Conservation (phyloP, 2,797 vertebrate species). For the Xenentodon cancila region DNA sequence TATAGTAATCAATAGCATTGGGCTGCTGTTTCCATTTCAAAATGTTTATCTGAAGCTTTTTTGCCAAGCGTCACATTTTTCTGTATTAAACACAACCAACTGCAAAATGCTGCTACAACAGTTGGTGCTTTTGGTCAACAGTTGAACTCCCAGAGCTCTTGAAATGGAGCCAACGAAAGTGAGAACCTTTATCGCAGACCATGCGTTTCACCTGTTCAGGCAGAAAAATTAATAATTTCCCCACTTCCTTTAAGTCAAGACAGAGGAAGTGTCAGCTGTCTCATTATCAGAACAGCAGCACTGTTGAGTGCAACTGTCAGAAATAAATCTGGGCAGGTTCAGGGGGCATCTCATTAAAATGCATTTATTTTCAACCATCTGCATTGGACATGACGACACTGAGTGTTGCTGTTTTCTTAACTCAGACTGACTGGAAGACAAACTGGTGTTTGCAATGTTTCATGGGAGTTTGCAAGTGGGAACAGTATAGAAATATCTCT, state of each 20-base stretch:
- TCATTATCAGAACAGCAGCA: slow-evolving; percentile 47
- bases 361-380: slow-evolving; percentile 50
- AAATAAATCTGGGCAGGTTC: slow-evolving; percentile 58
- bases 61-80: slow-evolving; percentile 43
- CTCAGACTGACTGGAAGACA: slow-evolving; percentile 18
- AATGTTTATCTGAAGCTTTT: slow-evolving; percentile 44
- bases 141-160: slow-evolving; percentile 32
- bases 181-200: slow-evolving; percentile 9
- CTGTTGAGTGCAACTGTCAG: slow-evolving; percentile 39
- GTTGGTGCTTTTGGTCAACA: slow-evolving; percentile 44
- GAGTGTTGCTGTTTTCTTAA: slow-evolving; percentile 44
- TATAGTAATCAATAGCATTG: slow-evolving; percentile 56
- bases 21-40: slow-evolving; percentile 54
- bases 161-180: slow-evolving; percentile 41
- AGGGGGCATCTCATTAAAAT: slow-evolving; percentile 70
- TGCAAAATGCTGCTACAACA: slow-evolving; percentile 43
- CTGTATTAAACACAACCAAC: slow-evolving; percentile 9
- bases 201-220: slow-evolving; percentile 23
- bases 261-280: slow-evolving; percentile 22
- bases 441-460: slow-evolving; percentile 24
- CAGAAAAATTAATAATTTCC: slow-evolving; percentile 43
- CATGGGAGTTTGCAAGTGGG: not conserved
- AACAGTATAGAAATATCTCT: not conserved
- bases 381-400: slow-evolving; percentile 18
- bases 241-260: slow-evolving; percentile 32